phyloP scores from a whole-genome alignment of 2,888 invertebrate species.

The Drosophila antonietae region DNA sequence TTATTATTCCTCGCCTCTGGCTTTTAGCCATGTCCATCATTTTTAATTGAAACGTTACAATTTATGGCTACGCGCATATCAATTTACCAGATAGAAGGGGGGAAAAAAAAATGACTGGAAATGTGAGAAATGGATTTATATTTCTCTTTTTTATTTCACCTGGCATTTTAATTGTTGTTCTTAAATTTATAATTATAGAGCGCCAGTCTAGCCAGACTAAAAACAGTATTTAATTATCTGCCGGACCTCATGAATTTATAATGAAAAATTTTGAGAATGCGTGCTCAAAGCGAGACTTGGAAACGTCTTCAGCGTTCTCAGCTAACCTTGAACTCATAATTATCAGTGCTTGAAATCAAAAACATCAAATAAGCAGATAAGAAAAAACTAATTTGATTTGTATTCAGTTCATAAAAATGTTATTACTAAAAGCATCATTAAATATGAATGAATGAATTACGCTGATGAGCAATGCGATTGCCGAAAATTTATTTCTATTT shows the following conservation, averaged over 20 bases:
- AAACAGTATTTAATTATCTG: neutral
- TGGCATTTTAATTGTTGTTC: neutral
- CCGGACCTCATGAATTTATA: neutral
- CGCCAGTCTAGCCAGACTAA: neutral
- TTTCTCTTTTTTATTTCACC: neutral
- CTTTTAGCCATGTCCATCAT: conserved; percentile 46
- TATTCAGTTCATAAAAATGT: conserved; percentile 22
- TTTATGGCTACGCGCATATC: conserved; percentile 43
- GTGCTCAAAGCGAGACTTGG: neutral
- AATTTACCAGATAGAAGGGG: conserved; percentile 38
- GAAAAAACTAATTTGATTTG: neutral
- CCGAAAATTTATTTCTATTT: conserved; percentile 58
- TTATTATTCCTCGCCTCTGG: conserved; percentile 18
- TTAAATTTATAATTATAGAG: conserved; percentile 4
- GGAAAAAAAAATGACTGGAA: neutral
- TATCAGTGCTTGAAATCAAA: too few species aligned
- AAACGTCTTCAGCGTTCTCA: neutral
- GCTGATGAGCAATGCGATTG: conserved; percentile 31
- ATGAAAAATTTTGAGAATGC: neutral
- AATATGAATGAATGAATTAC: conserved; percentile 48
- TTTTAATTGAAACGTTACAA: conserved; percentile 67
- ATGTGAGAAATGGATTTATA: neutral
- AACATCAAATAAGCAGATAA: neutral
- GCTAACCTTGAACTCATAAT: neutral
- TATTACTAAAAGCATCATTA: conserved; percentile 35